Evolutionary conservation across 2,113 vertebrate species (phyloP), one percentile per base, ranked within the genome.

Genomic region (Capreolus pygargus): DNA sequence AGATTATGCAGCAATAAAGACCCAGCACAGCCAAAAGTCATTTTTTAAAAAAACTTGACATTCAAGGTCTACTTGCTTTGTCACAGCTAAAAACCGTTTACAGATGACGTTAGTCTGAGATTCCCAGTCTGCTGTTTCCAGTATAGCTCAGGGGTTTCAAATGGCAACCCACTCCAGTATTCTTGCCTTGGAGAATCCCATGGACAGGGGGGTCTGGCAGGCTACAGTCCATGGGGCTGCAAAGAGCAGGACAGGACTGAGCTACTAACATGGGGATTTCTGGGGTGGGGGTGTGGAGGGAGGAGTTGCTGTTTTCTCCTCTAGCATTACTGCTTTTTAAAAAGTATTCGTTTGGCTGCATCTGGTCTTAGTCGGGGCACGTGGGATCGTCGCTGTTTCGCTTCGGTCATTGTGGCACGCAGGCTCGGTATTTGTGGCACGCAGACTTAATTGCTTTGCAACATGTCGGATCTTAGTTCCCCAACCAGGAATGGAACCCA

Each of bases 221-320:
- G 67, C 19, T 36, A 36, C 19, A 70, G 67, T 70, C 67, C 19
- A 23, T 23, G 67, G 19, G n/a, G n/a, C 12, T 70, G n/a, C 67
- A 39, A 70, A 70, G 19, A 70, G 19, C 23, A 5, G 67, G 67
- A 70, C 19, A 39, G 4, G 4, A 21, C 36, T 12, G 67, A 39
- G 21, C 0, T 0, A 36, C 67, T 36, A 70, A 70, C 64, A 21
- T 0, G 2, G 78, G 27, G 43, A 43, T 16, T 28, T 28, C 15
- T 39, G 36, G 36, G n/a, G 39, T 0, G 3, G 25, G 25, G 27
- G 3, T 27, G 25, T 16, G 25, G 74, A 9, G 5, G 2, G 30
- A 21, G 9, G 78, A n/a, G 30, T 52, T n/a, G 47, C 17, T 81
- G 13, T 92, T 82, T 70, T 70, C 19, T 45, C 3, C 11, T 88